Percentiles rank a stretch among this genome's conserved stretches.
Conservation (phyloP, 2,113 vertebrate species). For the Ursus arctos region DNA sequence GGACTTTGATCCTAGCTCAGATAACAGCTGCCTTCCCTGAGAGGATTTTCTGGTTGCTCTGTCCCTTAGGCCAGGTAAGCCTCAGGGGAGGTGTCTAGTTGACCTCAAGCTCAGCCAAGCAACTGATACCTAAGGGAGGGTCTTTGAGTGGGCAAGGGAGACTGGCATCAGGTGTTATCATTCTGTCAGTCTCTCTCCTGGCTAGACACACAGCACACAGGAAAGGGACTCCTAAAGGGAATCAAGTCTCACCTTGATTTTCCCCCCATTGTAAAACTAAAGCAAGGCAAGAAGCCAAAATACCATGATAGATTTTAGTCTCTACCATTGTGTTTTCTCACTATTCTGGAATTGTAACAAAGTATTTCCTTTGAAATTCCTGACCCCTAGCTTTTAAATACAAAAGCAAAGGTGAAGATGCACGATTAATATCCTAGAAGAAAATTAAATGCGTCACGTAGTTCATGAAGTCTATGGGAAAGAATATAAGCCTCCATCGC, state of each 20-base stretch:
- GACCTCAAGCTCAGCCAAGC: constrained; percentile 93
- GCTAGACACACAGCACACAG: constrained; percentile 83
- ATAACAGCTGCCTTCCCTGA: constrained; percentile 92
- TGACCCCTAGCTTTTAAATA: constrained; percentile 82
- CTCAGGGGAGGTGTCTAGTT: constrained; percentile 95
- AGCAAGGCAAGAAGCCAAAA: constrained; percentile 88
- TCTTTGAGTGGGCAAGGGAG: constrained; percentile 91
- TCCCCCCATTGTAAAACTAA: constrained; percentile 86
- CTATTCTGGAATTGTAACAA: constrained; percentile 82
- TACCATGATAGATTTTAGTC: constrained; percentile 87
- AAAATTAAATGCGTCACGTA: constrained; percentile 71
- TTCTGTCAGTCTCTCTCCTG: constrained; percentile 89
- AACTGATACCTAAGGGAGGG: constrained; percentile 94
- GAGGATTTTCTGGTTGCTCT: constrained; percentile 88
- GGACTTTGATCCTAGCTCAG: constrained; percentile 96
- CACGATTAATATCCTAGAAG: constrained; percentile 76
- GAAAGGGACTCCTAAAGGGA: constrained; percentile 87
- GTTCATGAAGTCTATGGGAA: background rate
- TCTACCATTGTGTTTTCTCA: constrained; percentile 85
- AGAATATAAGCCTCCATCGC: background rate
- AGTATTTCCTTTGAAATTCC: constrained; percentile 82
- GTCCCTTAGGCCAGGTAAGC: constrained; percentile 89
- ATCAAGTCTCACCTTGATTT: constrained; percentile 86
- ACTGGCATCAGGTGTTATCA: constrained; percentile 90
- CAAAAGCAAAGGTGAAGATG: constrained; percentile 79